Base-by-base conservation (phyloP, 2,888 invertebrate genomes). In the Scaptomyza flava region DNA sequence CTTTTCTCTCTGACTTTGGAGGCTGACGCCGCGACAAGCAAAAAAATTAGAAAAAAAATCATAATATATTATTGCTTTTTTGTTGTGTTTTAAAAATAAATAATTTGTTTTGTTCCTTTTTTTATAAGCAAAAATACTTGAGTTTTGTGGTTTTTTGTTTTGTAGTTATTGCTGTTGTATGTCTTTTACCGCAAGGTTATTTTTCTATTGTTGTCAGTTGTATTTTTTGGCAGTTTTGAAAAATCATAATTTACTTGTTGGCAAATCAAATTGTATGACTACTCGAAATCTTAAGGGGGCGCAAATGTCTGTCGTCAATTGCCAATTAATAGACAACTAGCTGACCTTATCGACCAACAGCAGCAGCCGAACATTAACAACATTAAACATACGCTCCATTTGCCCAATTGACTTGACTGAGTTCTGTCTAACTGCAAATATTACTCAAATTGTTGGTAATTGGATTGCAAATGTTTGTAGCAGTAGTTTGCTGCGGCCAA, bases 161-260 rank as follows among this genome's bases (percentile, higher is more conserved):
- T 61, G 50, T 45, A 58, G 23, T 61, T 68, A 27, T 57, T 48
- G 41, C 47, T 68, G 68, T 43, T 56, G 56, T 81, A 64, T 72
- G 68, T 89, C 84, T 89, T 77, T 83, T 77, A 77, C 68, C 72
- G 63, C 89, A 84, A 89, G 84, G 89, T 87, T 76, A 72, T 74
- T 57, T 81, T 48, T 6, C 57, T 17, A 47, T 63, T 68, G 58
- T 41, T 70, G 63, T 59, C 58, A 62, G 56, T 11, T 38, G 6
- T 6, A 2, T 17, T 51, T 72, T 54, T 61, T 33, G 47, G 41
- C 23, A 42, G 8, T 31, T 59, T 54, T 50, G 27, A 58, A 64
- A 73, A 79, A 74, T 79, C 85, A 81, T 87, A 87, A 87, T 83
- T 87, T 87, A 87, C 70, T 85, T 87, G 87, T 87, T 79, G 82